phyloP scores from a whole-genome alignment of 2,113 vertebrate genomes.

The Phoxinus phoxinus region DNA sequence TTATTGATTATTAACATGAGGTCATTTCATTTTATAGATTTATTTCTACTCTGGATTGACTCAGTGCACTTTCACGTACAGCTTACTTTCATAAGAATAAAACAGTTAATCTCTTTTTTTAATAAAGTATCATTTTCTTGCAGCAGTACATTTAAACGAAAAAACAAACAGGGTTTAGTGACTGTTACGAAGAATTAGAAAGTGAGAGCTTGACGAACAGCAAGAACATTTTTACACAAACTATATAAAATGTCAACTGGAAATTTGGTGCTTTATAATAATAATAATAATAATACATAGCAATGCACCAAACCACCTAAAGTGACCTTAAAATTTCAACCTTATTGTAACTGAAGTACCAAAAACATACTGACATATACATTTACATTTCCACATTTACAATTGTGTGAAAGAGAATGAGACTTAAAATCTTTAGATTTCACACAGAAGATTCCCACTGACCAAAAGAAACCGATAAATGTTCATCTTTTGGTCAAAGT shows the following conservation, averaged over 20 bases:
- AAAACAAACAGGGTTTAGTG: constrained; percentile 23
- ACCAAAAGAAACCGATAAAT: background rate
- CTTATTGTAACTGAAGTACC: background rate
- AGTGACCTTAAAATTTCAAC: background rate
- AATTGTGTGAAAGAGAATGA: background rate
- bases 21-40: background rate
- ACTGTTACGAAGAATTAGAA: background rate
- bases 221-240: background rate
- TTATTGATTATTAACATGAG: background rate
- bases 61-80: background rate
- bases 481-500: background rate
- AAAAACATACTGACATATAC: background rate
- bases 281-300: background rate
- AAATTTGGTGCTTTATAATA: background rate
- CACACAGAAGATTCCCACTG: constrained; percentile 19
- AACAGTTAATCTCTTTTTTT: background rate
- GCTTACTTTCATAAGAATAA: background rate
- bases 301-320: background rate
- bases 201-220: background rate
- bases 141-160: constrained; percentile 18
- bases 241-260: background rate
- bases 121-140: background rate
- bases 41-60: background rate
- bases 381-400: background rate
- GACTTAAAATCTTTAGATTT: constrained; percentile 20